phyloP scores from a whole-genome alignment of 2,797 vertebrate species.

The Lepilemur ruficaudatus region DNA sequence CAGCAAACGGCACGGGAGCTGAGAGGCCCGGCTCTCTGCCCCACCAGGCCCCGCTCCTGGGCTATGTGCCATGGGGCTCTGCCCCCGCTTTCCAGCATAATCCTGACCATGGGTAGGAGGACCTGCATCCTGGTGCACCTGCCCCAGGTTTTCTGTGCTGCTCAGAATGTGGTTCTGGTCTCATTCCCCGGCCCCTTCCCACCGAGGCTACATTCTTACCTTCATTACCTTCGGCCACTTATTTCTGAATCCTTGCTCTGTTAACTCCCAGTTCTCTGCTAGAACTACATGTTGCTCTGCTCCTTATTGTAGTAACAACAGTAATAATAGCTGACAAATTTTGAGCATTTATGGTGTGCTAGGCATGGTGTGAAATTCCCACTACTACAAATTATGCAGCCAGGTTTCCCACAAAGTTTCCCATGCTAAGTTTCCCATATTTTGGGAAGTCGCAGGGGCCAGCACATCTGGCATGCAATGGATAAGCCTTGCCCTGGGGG shows the following conservation, averaged over 20 bases:
- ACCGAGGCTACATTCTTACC: too few relatives aligned
- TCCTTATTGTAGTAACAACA: neutral
- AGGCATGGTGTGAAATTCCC: neutral
- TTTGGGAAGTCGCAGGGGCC: too few relatives aligned
- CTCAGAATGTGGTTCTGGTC: neutral
- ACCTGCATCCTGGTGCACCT: too few relatives aligned
- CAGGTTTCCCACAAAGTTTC: too few relatives aligned
- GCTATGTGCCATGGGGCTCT: rapidly evolving
- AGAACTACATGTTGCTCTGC: neutral
- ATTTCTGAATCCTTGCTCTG: neutral
- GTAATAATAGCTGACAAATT: neutral
- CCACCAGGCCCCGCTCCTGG: neutral
- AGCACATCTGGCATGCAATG: too few relatives aligned
- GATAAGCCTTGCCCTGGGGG: too few relatives aligned
- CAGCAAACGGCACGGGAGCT: neutral
- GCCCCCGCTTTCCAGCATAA: neutral
- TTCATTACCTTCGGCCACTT: neutral
- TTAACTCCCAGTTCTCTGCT: neutral
- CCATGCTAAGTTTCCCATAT: too few relatives aligned
- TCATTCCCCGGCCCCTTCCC: neutral
- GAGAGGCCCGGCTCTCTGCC: neutral
- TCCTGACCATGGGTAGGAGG: neutral
- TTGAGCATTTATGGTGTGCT: neutral
- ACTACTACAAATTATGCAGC: too few relatives aligned
- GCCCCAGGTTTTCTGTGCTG: rapidly evolving